A percentile compares a stretch with the other conserved stretches of the same genome.
Conservation (phyloP, 2,113 vertebrate species). For the Cyprinodon brontotheroides region DNA sequence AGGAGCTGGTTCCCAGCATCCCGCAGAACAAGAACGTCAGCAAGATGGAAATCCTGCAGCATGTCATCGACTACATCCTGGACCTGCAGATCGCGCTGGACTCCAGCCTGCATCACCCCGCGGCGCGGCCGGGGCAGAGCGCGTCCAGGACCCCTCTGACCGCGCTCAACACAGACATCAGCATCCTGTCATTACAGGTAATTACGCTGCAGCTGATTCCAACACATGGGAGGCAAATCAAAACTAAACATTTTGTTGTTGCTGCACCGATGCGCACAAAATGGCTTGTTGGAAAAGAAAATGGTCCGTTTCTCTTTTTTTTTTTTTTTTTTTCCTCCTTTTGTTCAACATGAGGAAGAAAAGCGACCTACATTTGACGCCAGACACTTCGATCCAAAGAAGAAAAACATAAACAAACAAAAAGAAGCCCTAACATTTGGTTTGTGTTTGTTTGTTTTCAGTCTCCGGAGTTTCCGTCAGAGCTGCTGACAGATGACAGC, state of each 20-base stretch:
- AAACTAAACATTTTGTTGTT: too few species aligned
- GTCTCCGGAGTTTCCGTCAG: slow-evolving; percentile 94
- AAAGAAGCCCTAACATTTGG: slow-evolving; percentile 35
- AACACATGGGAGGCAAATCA: too few species aligned
- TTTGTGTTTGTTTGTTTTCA: slow-evolving; percentile 74
- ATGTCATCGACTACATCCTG: slow-evolving; percentile 99
- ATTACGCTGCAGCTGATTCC: slow-evolving; percentile 37
- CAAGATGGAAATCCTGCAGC: slow-evolving; percentile 99
- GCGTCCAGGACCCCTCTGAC: slow-evolving; percentile 89
- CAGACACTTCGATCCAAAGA: slow-evolving; percentile 6
- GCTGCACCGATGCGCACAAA: slow-evolving; percentile 46
- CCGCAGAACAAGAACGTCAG: slow-evolving; percentile 98
- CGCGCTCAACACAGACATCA: slow-evolving; percentile 97
- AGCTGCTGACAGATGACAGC: slow-evolving; percentile 93
- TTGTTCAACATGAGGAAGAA: slow-evolving; percentile 39
- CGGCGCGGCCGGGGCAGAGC: slow-evolving; percentile 75
- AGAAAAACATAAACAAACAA: too few species aligned
- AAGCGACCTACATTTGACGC: slow-evolving; percentile 30
- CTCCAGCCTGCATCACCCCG: slow-evolving; percentile 88
- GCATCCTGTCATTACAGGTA: slow-evolving; percentile 98
- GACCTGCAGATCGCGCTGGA: slow-evolving; percentile 99
- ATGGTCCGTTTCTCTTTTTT: slow-evolving; percentile 24
- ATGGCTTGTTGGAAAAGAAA: slow-evolving; percentile 61
- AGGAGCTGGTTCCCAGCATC: slow-evolving; percentile 98
- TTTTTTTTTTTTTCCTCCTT: slow-evolving; percentile 8